Evolutionary conservation across 2,888 invertebrate species (phyloP).

Genomic region (Tipula helvola): DNA sequence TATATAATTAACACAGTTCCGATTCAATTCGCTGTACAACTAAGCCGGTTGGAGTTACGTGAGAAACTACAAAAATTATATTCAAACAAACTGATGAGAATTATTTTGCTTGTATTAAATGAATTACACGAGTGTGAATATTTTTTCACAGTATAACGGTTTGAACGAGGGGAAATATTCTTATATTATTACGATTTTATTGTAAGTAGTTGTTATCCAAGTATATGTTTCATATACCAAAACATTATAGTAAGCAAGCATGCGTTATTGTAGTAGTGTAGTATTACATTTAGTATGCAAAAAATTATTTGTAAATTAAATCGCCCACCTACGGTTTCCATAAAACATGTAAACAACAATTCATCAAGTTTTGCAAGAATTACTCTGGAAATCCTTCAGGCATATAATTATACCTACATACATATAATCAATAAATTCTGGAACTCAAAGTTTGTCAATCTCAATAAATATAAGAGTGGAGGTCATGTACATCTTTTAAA

Average conservation of each 20-base stretch:
- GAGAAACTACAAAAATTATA: slow-evolving; percentile 11
- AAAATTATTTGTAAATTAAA: not conserved
- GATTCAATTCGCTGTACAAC: not conserved
- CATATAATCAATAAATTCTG: no score
- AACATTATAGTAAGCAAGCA: not conserved
- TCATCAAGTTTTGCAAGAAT: no score
- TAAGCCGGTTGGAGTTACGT: slow-evolving; percentile 5
- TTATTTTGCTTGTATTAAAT: not conserved
- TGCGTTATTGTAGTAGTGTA: not conserved
- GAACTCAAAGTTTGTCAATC: no score
- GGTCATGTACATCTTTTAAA: no score
- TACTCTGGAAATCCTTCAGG: no score
- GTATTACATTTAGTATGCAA: not conserved
- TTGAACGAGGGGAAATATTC: not conserved
- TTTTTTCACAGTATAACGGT: not conserved
- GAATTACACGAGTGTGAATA: not conserved
- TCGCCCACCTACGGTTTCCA: not conserved
- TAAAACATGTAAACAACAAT: no score
- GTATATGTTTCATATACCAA: not conserved
- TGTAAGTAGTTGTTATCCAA: not conserved
- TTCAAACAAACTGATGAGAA: not conserved
- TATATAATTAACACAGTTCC: not conserved
- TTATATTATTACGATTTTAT: not conserved
- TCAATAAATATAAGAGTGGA: no score
- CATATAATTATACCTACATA: no score